Evolutionary conservation across 2,797 vertebrate genomes (phyloP), one percentile per base, ranked within the genome.

Genomic region (Danio jaintianensis): DNA sequence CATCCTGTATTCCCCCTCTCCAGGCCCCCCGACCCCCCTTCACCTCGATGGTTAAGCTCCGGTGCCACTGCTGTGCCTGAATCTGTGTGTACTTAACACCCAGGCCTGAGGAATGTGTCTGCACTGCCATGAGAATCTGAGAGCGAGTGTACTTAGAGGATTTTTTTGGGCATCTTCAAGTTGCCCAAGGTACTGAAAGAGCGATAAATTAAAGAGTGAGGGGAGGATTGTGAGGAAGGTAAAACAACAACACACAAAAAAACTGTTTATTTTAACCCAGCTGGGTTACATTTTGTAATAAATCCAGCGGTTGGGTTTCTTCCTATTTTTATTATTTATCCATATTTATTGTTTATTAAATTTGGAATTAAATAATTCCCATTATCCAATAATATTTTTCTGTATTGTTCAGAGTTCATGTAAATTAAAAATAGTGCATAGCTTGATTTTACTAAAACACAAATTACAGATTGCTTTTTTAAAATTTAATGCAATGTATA

Each of bases 51-150:
- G 36, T 63, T 58, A 29, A 66, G 47, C 80, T 78, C 47, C 20
- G 50, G 63, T 86, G 45, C 36, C 50, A 59, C 79, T 36, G 52
- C 71, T 66, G 59, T 38, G 18, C 62, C 69, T 76, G 78, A 78
- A 74, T 77, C 75, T 79, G 82, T 79, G 77, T 84, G 79, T 69
- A 85, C 55, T 83, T 86, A 79, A 79, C 81, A 81, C 71, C n/a
- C 71, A 76, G 61, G 56, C 66, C 55, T 73, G 43, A 84, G 76
- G 83, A 85, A 85, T 85, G 71, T n/a, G 38, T 76, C 81, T 81
- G 18, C 75, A 83, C 40, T 38, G 55, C 48, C 13, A 62, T 81
- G 81, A 83, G 83, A 76, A 76, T 74, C 40, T 75, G 59, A 50
- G 22, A 62, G 68, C 43, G 7, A 71, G 56, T 75, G 43, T 80